Evolutionary conservation across 1,140 invertebrate genomes (phyloP).

Genomic region (Saccostrea cuccullata): DNA sequence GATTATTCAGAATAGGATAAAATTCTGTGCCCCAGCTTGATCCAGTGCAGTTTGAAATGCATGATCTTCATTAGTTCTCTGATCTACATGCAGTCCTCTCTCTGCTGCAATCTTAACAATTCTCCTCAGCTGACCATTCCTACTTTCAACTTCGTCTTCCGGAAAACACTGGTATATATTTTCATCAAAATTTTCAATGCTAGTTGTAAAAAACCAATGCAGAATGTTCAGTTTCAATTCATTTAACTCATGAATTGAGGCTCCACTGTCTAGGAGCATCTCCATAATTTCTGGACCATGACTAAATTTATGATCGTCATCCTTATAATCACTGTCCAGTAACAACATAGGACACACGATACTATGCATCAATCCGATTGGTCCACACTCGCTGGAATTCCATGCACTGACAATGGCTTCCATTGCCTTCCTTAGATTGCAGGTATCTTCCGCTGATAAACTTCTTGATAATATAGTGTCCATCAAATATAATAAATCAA

Average conservation of each 20-base stretch:
- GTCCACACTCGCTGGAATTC: not conserved
- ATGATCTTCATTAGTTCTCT: not conserved
- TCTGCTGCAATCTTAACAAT: not conserved
- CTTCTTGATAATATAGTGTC: not conserved
- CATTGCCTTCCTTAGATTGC: not conserved
- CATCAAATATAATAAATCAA: not conserved
- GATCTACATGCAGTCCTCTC: not conserved
- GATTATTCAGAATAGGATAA: not conserved
- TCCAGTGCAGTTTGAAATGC: not conserved
- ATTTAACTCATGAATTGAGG: not conserved
- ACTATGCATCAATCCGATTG: not conserved
- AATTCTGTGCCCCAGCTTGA: not conserved
- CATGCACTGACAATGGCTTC: not conserved
- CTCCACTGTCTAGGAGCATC: not conserved
- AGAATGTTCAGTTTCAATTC: not conserved
- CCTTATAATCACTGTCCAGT: not conserved
- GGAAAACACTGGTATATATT: too few species aligned
- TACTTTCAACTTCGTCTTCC: not conserved
- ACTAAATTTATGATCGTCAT: not conserved
- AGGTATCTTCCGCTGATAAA: not conserved
- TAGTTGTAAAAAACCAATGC: not conserved
- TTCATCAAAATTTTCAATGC: too few species aligned
- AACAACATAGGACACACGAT: not conserved
- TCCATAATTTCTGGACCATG: conserved; percentile 6
- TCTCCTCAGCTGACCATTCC: not conserved